These are phyloP conservation scores for Tetraneura akinire DNA, from an alignment of 1,140 invertebrate genomes.

Conservation along the genomic window DNA sequence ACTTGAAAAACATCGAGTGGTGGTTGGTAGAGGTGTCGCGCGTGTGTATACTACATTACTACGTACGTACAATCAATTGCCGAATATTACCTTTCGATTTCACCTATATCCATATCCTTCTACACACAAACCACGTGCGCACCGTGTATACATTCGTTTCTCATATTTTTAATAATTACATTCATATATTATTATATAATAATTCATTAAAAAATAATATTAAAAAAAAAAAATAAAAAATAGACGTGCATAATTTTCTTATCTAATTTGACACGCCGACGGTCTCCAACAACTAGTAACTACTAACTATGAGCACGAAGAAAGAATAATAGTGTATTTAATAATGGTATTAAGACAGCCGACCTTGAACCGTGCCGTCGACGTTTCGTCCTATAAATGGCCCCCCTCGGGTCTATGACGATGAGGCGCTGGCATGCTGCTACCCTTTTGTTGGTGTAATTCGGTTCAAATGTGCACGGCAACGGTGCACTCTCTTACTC, in stretches of 20 bases:
- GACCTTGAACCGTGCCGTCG: slow-evolving; percentile 27
- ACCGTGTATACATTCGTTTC: too few relatives aligned
- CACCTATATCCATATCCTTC: neutral
- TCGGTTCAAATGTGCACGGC: slow-evolving; percentile 22
- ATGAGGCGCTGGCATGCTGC: neutral
- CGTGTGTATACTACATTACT: too few relatives aligned
- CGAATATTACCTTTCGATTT: neutral
- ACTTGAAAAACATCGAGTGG: slow-evolving; percentile 16
- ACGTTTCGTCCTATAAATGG: neutral
- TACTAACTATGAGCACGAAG: too few relatives aligned
- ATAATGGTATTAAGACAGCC: slow-evolving; percentile 6
- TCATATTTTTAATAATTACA: too few relatives aligned
- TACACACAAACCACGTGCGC: too few relatives aligned
- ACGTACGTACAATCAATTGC: neutral
- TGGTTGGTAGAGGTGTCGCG: neutral
- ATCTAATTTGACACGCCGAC: neutral
- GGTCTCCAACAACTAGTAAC: neutral
- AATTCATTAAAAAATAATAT: too few relatives aligned
- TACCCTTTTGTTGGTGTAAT: slow-evolving; percentile 33
- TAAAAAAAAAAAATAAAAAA: neutral
- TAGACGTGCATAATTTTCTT: neutral
- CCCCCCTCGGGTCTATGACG: neutral
- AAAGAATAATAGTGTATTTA: neutral
- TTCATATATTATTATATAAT: too few relatives aligned
- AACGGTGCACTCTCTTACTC: neutral